Conservation (phyloP, 2,888 invertebrate species). For the Uropetala carovei region DNA sequence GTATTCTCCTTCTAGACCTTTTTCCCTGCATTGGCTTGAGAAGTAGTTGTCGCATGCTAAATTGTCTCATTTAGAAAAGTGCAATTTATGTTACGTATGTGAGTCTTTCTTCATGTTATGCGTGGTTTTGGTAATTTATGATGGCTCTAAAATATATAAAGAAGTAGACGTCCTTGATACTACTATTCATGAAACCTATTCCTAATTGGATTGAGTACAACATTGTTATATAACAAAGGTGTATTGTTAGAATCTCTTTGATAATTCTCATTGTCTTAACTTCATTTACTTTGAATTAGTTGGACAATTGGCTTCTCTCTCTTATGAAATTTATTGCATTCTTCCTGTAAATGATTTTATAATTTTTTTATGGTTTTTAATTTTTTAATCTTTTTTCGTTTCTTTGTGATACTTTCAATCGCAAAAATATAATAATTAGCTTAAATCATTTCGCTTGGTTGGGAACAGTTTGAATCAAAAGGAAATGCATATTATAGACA, state of each 20-base stretch:
- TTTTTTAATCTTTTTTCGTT: background rate
- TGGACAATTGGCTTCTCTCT: background rate
- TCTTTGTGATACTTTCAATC: background rate
- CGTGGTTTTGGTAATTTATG: conserved; percentile 26
- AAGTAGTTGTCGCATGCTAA: conserved; percentile 11
- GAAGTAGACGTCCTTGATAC: conserved; percentile 18
- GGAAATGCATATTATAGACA: conserved; percentile 39
- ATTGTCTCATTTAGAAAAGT: conserved; percentile 49
- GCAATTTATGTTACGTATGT: conserved; percentile 60
- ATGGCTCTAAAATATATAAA: conserved; percentile 19
- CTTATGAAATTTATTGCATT: conserved; percentile 6
- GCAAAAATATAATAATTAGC: background rate
- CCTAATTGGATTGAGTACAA: background rate
- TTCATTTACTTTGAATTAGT: background rate
- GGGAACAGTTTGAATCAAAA: background rate
- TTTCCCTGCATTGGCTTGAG: conserved; percentile 53
- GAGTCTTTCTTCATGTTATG: conserved; percentile 1
- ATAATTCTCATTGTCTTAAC: conserved; percentile 13
- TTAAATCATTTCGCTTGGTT: conserved; percentile 22
- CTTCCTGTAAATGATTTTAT: background rate
- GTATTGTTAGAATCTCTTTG: background rate
- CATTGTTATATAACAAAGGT: background rate
- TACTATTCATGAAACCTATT: background rate
- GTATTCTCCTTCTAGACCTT: conserved; percentile 47
- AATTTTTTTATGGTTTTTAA: background rate